Base-by-base conservation (phyloP, 2,113 vertebrate genomes). In the Chloroceryle aenea region DNA sequence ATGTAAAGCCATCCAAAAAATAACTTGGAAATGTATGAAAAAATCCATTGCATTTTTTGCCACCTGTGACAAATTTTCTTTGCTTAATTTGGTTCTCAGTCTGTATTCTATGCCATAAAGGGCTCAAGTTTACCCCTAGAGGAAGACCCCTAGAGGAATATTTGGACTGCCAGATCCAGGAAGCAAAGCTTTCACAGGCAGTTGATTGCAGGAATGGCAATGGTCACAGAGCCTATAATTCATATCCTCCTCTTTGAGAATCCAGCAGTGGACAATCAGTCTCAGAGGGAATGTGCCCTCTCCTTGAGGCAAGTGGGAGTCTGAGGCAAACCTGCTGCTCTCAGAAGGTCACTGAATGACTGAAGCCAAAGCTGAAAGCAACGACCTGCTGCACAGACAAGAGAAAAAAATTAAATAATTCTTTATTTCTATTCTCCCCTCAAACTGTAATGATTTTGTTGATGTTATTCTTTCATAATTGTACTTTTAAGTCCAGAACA, bases 131-230 rank as follows among this genome's bases (percentile, higher is more conserved):
- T 72, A n/a, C 27, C 20, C 34, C 27, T n/a, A 58, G 43, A 89
- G 53, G 78, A 91, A 11, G 38, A 42, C 27, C 20, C 34, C 27
- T n/a, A 58, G 43, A 89, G 53, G 78, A 91, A 11, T 34, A 42
- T n/a, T n/a, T n/a, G n/a, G n/a, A n/a, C n/a, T n/a, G 58, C 53
- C 82, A 79, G 81, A 85, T 89, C 56, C 45, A 34, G 61, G 69
- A 81, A 87, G 64, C 66, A 93, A 89, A 82, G 47, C 74, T 91
- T 90, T 82, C 66, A 64, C 58, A 76, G 87, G n/a, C 82, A 72
- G 29, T 77, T 5, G 17, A 94, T 53, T 45, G 53, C 42, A 43
- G 71, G 62, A 83, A 83, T 75, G 58, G 50, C 72, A 61, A 12
- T 1, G 4, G 67, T 83, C 85, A 62, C 4, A 53, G 75, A 79